Percentiles rank a stretch among this genome's conserved stretches.
Conservation (phyloP, 2,797 vertebrate species). For the Macropus fuliginosus region DNA sequence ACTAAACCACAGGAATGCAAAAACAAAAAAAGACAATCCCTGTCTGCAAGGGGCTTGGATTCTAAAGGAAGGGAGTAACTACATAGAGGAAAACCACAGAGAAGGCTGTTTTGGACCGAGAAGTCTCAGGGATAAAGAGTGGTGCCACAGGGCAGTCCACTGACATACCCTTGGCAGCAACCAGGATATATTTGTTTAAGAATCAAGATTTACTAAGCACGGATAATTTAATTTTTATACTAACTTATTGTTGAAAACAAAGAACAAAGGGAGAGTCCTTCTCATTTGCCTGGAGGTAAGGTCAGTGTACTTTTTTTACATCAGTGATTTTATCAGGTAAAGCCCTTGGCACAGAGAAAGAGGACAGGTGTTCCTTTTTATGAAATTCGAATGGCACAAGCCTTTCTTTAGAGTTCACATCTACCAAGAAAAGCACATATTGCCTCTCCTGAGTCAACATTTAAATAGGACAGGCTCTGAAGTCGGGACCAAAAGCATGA, state of each 20-base stretch:
- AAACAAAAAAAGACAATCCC: not conserved
- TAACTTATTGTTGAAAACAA: conserved; percentile 3
- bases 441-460: not conserved
- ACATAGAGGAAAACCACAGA: not conserved
- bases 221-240: not conserved
- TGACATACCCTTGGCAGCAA: not conserved
- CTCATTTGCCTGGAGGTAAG: conserved; percentile 25
- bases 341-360: not conserved
- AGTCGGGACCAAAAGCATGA: conserved; percentile 42
- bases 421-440: not conserved
- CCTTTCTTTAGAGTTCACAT: not conserved
- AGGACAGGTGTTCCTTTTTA: not conserved
- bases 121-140: not conserved
- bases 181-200: not conserved
- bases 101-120: not conserved
- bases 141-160: not conserved
- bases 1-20: not conserved
- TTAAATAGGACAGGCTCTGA: conserved; percentile 25
- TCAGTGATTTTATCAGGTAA: conserved; percentile 25
- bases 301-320: not conserved
- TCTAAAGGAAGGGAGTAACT: not conserved
- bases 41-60: not conserved
- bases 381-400: not conserved
- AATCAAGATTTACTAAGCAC: not conserved
- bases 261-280: conserved; percentile 35